phyloP scores from a whole-genome alignment of 2,797 vertebrate species.

The Cichlasoma orientale region DNA sequence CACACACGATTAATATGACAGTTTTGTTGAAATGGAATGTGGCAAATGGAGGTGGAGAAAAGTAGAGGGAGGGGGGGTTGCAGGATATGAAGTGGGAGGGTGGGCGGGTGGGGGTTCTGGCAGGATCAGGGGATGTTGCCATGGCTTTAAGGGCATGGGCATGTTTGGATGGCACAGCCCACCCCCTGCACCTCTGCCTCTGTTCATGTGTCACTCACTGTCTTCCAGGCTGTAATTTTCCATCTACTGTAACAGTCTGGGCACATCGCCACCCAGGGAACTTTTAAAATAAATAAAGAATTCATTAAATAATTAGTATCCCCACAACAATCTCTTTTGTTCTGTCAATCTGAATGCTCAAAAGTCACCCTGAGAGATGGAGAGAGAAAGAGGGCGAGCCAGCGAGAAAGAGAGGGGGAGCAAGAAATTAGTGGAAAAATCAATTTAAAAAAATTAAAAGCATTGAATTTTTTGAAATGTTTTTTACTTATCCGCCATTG shows the following conservation, averaged over 20 bases:
- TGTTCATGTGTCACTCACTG: conserved; percentile 80
- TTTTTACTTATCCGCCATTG: conserved; percentile 82
- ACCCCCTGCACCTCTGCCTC: conserved; percentile 67
- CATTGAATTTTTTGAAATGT: conserved; percentile 73
- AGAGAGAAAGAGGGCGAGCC: conserved; percentile 33
- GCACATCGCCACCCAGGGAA: conserved; percentile 75
- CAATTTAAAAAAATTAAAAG: conserved; percentile 74
- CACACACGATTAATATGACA: conserved; percentile 64
- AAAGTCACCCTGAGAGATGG: conserved; percentile 70
- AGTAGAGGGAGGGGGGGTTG: background rate
- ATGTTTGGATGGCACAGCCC: conserved; percentile 74
- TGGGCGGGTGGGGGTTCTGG: conserved; percentile 8
- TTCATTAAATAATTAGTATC: conserved; percentile 83
- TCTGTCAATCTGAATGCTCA: conserved; percentile 78
- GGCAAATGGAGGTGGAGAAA: conserved; percentile 42
- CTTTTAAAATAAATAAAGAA: conserved; percentile 85
- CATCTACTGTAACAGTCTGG: conserved; percentile 77
- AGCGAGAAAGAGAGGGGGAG: conserved; percentile 9
- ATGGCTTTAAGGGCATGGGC: conserved; percentile 75
- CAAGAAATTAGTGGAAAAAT: conserved; percentile 70
- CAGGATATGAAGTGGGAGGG: background rate
- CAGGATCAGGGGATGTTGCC: conserved; percentile 57
- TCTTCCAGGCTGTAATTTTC: conserved; percentile 80
- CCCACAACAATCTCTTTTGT: conserved; percentile 82
- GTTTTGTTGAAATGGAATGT: conserved; percentile 72